phyloP scores from a whole-genome alignment of 1,140 invertebrate species.

The Camponotus floridanus region DNA sequence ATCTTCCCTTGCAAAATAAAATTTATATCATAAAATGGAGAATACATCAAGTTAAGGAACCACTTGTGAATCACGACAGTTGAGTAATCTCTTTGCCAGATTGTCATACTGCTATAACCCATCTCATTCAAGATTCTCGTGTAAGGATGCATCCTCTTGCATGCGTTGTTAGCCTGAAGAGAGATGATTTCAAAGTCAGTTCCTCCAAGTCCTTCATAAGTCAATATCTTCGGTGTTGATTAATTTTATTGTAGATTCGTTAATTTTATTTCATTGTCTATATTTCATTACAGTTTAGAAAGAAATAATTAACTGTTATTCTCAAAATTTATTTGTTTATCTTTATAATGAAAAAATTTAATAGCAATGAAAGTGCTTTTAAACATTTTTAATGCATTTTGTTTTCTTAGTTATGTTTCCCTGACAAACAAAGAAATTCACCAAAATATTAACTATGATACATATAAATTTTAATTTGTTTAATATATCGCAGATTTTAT shows the following conservation, averaged over 20 bases:
- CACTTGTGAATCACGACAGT: constrained; percentile 44
- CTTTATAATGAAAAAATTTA: not conserved
- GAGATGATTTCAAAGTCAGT: constrained; percentile 73
- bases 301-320: not conserved
- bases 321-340: not conserved
- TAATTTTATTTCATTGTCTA: constrained; percentile 12
- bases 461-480: too few relatives aligned
- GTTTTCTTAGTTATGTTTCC: too few relatives aligned
- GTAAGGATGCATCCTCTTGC: constrained; percentile 39
- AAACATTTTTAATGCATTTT: too few relatives aligned
- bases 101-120: constrained; percentile 30
- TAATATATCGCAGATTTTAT: too few relatives aligned
- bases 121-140: constrained; percentile 63
- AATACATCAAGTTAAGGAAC: constrained; percentile 6
- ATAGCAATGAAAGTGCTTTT: not conserved
- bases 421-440: too few relatives aligned
- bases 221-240: constrained; percentile 37
- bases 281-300: not conserved
- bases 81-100: constrained; percentile 33
- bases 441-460: too few relatives aligned
- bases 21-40: not conserved
- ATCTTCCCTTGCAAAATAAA: not conserved
- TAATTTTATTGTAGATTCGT: constrained; percentile 25
- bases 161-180: constrained; percentile 73
- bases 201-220: constrained; percentile 16